Evolutionary conservation across 2,888 invertebrate species (phyloP).

Genomic region (Cryptus armator): DNA sequence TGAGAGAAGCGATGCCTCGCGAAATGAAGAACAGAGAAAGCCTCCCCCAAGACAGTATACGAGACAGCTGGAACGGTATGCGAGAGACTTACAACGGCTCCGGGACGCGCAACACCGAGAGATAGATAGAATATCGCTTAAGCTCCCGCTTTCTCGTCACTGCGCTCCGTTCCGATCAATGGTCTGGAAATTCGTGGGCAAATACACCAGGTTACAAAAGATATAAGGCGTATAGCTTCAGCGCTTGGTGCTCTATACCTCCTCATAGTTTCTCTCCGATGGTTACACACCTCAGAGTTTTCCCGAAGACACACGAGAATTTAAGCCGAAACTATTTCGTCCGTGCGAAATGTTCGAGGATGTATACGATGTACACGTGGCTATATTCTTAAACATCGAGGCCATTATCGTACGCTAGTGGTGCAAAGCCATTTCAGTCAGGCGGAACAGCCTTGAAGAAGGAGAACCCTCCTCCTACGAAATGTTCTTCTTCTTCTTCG

Average conservation of each 20-base stretch:
- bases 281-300: neutral
- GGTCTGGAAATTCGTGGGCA: conserved; percentile 75
- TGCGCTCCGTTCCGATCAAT: conserved; percentile 75
- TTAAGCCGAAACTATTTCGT: neutral
- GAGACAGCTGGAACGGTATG: conserved; percentile 52
- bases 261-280: neutral
- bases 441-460: conserved; percentile 29
- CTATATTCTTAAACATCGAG: conserved; percentile 35
- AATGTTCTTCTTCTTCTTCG: conserved; percentile 5
- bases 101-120: neutral
- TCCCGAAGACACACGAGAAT: neutral
- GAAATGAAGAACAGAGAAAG: conserved; percentile 58
- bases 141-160: conserved; percentile 68
- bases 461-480: neutral
- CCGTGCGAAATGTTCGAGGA: neutral
- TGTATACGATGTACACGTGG: conserved; percentile 31
- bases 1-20: conserved; percentile 28
- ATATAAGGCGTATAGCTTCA: conserved; percentile 14
- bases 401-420: conserved; percentile 54
- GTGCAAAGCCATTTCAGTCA: conserved; percentile 27
- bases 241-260: neutral
- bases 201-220: conserved; percentile 11
- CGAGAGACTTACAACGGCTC: conserved; percentile 9
- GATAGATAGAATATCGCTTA: conserved; percentile 80
- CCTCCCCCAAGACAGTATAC: conserved; percentile 39